Percentiles rank a stretch among this genome's conserved stretches.
These are phyloP conservation scores for Mesochorus sp. DNA, from an alignment of 2,888 invertebrate species.

Conservation along the genomic window DNA sequence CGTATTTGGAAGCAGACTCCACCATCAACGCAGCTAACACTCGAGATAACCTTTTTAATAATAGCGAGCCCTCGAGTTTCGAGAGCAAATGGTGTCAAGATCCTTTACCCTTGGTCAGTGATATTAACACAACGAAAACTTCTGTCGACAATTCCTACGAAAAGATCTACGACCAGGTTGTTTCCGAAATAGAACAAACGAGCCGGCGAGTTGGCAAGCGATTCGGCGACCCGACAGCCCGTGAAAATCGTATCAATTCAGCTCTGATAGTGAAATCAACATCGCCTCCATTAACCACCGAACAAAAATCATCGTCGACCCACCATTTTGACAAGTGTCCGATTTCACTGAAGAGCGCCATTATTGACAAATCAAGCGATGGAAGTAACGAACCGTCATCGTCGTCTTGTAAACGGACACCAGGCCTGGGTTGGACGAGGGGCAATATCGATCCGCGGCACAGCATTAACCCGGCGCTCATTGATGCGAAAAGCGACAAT, in stretches of 20 bases:
- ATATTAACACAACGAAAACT: slow-evolving; percentile 13
- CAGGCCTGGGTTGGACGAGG: slow-evolving; percentile 60
- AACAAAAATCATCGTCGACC: slow-evolving; percentile 45
- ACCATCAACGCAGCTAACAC: slow-evolving; percentile 16
- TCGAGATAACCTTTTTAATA: slow-evolving; percentile 30
- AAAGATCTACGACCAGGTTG: slow-evolving; percentile 46
- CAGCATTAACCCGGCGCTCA: slow-evolving; percentile 76
- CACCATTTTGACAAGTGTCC: slow-evolving; percentile 70
- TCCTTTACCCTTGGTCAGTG: slow-evolving; percentile 27
- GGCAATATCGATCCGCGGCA: slow-evolving; percentile 67
- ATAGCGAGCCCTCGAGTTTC: slow-evolving; percentile 18
- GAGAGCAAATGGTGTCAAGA: slow-evolving; percentile 38
- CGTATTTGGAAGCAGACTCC: background rate
- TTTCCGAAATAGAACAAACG: slow-evolving; percentile 44
- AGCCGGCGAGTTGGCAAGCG: slow-evolving; percentile 35
- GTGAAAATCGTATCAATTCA: slow-evolving; percentile 60
- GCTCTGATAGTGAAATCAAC: slow-evolving; percentile 60
- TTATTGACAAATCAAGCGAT: slow-evolving; percentile 74
- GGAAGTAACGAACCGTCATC: slow-evolving; percentile 23
- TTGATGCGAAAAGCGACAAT: slow-evolving; percentile 73
- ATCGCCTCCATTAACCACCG: slow-evolving; percentile 22
- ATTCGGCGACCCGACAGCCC: slow-evolving; percentile 34
- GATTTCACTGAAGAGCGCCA: slow-evolving; percentile 75
- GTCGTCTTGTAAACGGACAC: slow-evolving; percentile 64
- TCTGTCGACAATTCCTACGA: slow-evolving; percentile 44